Base-by-base conservation (phyloP, 2,797 vertebrate genomes). In the Coreius guichenoti region DNA sequence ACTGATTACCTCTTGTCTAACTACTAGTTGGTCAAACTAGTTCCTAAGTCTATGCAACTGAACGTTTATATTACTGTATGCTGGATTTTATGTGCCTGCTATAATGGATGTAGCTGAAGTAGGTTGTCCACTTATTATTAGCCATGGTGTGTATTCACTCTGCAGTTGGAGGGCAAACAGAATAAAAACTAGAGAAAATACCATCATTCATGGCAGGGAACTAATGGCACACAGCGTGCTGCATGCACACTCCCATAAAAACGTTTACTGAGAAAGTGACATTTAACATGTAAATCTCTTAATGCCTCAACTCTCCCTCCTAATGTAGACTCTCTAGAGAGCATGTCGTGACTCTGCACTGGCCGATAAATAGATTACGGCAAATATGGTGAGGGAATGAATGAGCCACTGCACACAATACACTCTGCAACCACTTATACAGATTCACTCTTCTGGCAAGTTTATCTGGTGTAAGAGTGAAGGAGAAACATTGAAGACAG, bases 251-350 rank as follows among this genome's bases (percentile, higher is more conserved):
- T 54, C 58, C 45, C n/a, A 69, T 84, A 31, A 77, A 75, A 69
- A 69, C 2, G 17, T 78, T 84, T 78, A 69, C 75, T 19, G 67
- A 61, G 75, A 26, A 79, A 72, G 49, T 70, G 23, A 54, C 14
- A 58, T 72, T 79, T 72, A 79, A 79, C 51, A 54, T 70, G 73
- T 79, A 79, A 79, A 79, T 84, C 75, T 78, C 7, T 84, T 58
- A 26, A 31, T 77, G 74, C 75, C 73, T 54, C 63, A 68, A 43
- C 49, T 84, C 65, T 77, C 83, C 58, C 36, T 84, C 8, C 23
- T 49, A 77, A 43, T 84, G 31, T 68, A 68, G 72, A n/a, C 58
- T 76, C 70, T 23, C 19, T 39, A 68, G 73, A 67, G 61, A 69
- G 23, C 3, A 6, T 0, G 3, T 39, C 7, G 45, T 43, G 73